Percentiles rank a stretch among this genome's conserved stretches.
Evolutionary conservation across 2,797 vertebrate species (phyloP).

Genomic region (Kryptolebias ocellatus): DNA sequence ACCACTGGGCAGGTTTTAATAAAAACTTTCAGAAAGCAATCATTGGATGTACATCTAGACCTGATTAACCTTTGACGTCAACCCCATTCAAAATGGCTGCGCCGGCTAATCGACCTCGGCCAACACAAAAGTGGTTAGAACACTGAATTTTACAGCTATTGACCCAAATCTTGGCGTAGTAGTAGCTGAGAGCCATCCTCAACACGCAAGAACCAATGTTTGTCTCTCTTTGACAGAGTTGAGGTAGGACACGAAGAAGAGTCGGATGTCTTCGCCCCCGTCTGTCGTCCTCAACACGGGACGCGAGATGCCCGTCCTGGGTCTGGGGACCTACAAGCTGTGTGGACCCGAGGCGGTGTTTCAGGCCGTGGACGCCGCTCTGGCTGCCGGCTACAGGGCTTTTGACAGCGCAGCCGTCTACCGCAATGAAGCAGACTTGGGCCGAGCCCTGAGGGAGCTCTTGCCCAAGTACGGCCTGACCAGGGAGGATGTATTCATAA

Average conservation of each 20-base stretch:
- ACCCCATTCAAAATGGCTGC: no score
- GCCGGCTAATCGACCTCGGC: no score
- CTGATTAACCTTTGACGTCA: no score
- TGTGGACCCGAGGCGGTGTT: constrained; percentile 62
- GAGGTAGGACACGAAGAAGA: not conserved
- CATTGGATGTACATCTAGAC: no score
- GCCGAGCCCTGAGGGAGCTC: constrained; percentile 76
- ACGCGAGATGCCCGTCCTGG: constrained; percentile 82
- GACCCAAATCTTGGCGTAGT: no score
- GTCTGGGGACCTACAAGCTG: constrained; percentile 84
- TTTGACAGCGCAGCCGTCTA: constrained; percentile 87
- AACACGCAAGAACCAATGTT: not conserved
- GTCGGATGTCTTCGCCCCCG: constrained; percentile 27
- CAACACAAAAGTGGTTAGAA: no score
- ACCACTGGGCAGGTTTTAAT: no score
- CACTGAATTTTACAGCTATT: no score
- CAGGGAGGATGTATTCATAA: constrained; percentile 83
- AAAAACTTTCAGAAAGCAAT: no score
- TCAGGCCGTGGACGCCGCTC: constrained; percentile 78
- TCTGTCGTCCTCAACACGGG: constrained; percentile 77
- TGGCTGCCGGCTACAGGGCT: constrained; percentile 83
- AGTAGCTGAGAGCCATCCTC: no score
- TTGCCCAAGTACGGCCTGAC: constrained; percentile 80
- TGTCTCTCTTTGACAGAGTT: not conserved
- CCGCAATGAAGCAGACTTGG: constrained; percentile 81